Evolutionary conservation across 2,797 vertebrate genomes (phyloP), one percentile per base, ranked within the genome.

Genomic region (Rhabdophis nuchalis): DNA sequence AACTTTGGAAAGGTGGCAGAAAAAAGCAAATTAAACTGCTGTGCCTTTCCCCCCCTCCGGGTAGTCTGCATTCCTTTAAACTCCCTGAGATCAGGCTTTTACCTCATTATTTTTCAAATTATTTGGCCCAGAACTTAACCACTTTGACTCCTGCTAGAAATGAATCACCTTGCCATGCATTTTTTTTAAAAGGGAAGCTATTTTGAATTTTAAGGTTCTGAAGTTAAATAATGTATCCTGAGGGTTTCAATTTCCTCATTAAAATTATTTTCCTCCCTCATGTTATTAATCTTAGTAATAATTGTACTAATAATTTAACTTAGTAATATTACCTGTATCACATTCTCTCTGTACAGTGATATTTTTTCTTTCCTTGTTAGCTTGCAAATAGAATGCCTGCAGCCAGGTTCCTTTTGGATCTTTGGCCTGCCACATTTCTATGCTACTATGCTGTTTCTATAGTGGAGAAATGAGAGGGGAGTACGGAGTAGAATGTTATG

Each of bases 31-130:
- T 93, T 96, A 93, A 96, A 96, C 94, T 86, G 91, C 95, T 95
- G 93, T 97, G 95, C 96, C 96, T 96, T 96, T 92, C 96, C 96
- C 91, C 20, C 41, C 72, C 20, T 46, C 10, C 93, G 96, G 95
- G 96, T 96, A 97, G 97, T 97, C 97, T 97, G 95, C 97, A 97
- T 97, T 97, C 97, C 97, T 97, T 96, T 97, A 95, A 96, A 96
- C 95, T 96, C 95, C 95, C 94, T 91, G 92, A 97, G 95, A 96
- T 95, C 94, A 93, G 96, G 94, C 95, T 96, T 96, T 92, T 95
- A 95, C 95, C 96, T 95, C 97, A 97, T 97, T 95, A 27, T 68
- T 89, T 92, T 56, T 86, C 3, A 96, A 96, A 94, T 95, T 96
- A 91, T 95, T 96, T 97, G 96, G 97, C 95, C 95, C 96, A 96